Evolutionary conservation across 2,113 vertebrate genomes (phyloP).

Genomic region (Clarias magur): DNA sequence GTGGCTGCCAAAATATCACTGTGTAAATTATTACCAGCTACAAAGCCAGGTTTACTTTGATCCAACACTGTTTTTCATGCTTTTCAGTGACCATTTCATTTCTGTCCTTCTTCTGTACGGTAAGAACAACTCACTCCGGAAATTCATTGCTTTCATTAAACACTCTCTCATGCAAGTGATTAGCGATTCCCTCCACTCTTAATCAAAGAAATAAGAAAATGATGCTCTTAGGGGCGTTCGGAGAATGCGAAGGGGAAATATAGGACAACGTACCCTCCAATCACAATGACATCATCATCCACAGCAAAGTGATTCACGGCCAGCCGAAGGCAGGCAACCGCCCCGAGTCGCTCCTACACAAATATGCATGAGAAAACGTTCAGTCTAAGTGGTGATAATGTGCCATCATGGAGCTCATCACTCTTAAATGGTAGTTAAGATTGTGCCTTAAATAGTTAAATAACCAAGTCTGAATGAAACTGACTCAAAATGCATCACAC

Average conservation of each 20-base stretch:
- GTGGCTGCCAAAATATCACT: not conserved
- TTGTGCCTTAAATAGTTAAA: not conserved
- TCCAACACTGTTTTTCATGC: not conserved
- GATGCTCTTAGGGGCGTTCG: not conserved
- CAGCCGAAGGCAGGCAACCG: conserved; percentile 75
- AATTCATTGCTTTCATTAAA: not conserved
- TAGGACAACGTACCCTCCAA: conserved; percentile 72
- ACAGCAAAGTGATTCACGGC: conserved; percentile 72
- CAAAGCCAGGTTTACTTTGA: not conserved
- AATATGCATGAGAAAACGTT: not conserved
- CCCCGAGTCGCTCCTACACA: conserved; percentile 74
- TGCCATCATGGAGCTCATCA: not conserved
- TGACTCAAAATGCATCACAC: not conserved
- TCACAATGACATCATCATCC: conserved; percentile 71
- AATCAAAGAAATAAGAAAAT: not conserved
- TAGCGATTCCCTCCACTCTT: not conserved
- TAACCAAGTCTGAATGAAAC: not conserved
- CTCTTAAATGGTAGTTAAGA: not conserved
- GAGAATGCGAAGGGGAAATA: too few relatives aligned
- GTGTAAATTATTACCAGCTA: not conserved
- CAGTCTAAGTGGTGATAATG: not conserved
- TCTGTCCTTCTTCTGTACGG: not conserved
- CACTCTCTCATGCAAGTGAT: too few relatives aligned
- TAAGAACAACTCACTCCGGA: not conserved
- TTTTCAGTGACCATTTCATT: not conserved